A percentile compares a stretch with the other conserved stretches of the same genome.
Evolutionary conservation across 2,888 invertebrate species (phyloP).

Genomic region (Diaprepes abbreviatus): DNA sequence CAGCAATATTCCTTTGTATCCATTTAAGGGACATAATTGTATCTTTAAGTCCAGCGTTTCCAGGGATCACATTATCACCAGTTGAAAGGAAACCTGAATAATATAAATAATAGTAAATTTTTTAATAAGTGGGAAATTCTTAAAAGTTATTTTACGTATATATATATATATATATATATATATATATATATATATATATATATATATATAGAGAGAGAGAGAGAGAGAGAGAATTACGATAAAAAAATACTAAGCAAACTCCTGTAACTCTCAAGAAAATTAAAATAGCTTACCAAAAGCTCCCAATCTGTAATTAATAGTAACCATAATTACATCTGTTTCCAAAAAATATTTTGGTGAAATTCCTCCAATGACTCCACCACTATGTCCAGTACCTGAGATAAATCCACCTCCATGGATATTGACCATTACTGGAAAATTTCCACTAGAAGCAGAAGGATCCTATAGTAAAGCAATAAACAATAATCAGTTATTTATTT

Average conservation of each 20-base stretch:
- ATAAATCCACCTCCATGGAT: conserved; percentile 53
- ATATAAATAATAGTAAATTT: background rate
- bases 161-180: no score
- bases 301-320: conserved; percentile 54
- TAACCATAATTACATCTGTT: conserved; percentile 51
- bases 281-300: conserved; percentile 50
- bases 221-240: no score
- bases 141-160: no score
- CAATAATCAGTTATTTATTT: no score
- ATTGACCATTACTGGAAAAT: conserved; percentile 54
- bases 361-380: conserved; percentile 9
- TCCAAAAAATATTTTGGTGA: conserved; percentile 53
- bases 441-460: conserved; percentile 27
- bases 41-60: conserved; percentile 61
- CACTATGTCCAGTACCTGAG: conserved; percentile 22
- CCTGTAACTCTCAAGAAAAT: background rate
- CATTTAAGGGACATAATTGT: conserved; percentile 58
- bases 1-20: conserved; percentile 57
- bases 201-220: no score
- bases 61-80: conserved; percentile 57
- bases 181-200: no score
- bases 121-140: no score
- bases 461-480: no score
- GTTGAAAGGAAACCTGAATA: conserved; percentile 59
- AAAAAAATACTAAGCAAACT: no score